phyloP scores from a whole-genome alignment of 2,113 vertebrate genomes.

The Gorsachius goisagi region DNA sequence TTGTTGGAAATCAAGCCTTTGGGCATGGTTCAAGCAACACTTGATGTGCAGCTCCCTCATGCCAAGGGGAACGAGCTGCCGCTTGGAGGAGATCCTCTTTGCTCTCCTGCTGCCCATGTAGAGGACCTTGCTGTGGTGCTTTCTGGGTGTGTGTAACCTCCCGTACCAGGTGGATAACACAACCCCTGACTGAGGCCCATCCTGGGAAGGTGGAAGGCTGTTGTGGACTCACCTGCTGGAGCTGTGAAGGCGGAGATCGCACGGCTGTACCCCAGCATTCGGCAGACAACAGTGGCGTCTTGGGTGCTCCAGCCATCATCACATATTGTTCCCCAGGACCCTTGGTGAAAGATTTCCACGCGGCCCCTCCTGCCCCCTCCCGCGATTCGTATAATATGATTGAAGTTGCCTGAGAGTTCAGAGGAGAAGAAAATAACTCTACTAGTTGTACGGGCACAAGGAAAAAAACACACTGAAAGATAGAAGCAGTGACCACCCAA shows the following conservation, averaged over 20 bases:
- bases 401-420: accelerated
- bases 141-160: not conserved
- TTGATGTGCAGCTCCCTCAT: not conserved
- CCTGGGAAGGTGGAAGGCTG: not conserved
- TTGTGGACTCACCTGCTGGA: conserved; percentile 54
- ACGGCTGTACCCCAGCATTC: conserved; percentile 78
- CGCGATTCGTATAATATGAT: not conserved
- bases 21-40: not conserved
- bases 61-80: not conserved
- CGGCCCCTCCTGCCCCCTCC: conserved; percentile 66
- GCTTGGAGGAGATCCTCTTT: not conserved
- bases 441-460: not conserved
- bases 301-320: conserved; percentile 74
- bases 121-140: not conserved
- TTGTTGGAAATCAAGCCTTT: not conserved
- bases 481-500: not conserved
- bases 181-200: not conserved
- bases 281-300: conserved; percentile 80
- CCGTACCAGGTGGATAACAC: accelerated
- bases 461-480: not conserved
- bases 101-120: not conserved
- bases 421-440: not conserved
- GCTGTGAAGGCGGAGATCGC: not conserved
- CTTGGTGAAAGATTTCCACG: conserved; percentile 74
- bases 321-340: conserved; percentile 86